A percentile compares a stretch with the other conserved stretches of the same genome.
Conservation (phyloP, 2,113 vertebrate genomes). For the Urocitellus parryii region DNA sequence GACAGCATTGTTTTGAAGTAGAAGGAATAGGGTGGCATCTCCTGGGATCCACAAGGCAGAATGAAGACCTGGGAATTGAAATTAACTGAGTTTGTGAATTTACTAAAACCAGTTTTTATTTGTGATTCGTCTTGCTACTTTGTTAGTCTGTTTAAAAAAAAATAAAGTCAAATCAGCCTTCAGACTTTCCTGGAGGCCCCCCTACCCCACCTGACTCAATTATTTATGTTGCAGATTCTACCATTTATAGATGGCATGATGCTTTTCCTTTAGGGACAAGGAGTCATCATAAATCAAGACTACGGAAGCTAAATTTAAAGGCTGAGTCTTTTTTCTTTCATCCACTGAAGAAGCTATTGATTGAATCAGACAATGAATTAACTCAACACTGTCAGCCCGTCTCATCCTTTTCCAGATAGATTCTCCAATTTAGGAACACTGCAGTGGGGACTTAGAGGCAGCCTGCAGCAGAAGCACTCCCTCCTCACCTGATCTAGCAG, state of each 20-base stretch:
- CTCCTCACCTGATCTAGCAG: not conserved
- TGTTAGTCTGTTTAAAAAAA: not conserved
- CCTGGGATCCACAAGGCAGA: not conserved
- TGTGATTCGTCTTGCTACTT: not conserved
- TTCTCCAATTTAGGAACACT: not conserved
- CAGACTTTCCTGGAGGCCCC: not conserved
- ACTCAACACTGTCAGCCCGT: not conserved
- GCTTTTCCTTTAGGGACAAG: not conserved
- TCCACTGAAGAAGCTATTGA: not conserved
- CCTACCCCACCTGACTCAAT: not conserved
- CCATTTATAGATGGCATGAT: not conserved
- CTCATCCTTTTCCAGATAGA: not conserved
- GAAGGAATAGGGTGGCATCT: not conserved
- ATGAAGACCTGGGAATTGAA: not conserved
- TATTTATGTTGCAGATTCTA: not conserved
- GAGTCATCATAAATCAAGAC: slow-evolving; percentile 13
- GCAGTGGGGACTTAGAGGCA: not conserved
- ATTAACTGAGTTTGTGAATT: not conserved
- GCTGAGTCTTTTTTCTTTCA: not conserved
- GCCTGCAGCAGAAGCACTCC: not conserved
- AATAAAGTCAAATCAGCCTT: not conserved
- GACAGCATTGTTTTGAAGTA: not conserved
- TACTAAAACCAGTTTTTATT: not conserved
- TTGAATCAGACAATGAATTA: slow-evolving; percentile 23
- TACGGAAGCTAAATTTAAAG: slow-evolving; percentile 9